phyloP scores from a whole-genome alignment of 2,113 vertebrate genomes.

The Lepidothrix coronata region DNA sequence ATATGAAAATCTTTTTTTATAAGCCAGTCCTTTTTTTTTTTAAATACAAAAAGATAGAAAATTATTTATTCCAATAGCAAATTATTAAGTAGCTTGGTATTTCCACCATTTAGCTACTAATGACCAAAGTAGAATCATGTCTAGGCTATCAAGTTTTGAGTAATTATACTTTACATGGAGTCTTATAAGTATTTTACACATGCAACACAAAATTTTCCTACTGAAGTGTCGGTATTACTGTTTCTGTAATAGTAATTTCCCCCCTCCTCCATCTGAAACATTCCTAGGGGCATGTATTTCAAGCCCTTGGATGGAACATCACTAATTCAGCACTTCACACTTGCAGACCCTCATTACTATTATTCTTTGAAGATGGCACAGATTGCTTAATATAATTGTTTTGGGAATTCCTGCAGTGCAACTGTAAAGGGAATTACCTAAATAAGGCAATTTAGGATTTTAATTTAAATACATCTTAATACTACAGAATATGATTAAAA shows the following conservation, averaged over 20 bases:
- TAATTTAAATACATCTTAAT: slow-evolving; percentile 5
- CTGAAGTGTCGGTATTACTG: not conserved
- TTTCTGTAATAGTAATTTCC: not conserved
- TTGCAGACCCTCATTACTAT: not conserved
- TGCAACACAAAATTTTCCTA: not conserved
- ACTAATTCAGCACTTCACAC: not conserved
- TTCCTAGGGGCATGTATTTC: not conserved
- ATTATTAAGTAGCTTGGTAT: not conserved
- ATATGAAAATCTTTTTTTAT: not conserved
- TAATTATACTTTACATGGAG: not conserved
- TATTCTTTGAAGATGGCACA: not conserved
- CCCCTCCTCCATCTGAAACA: not conserved
- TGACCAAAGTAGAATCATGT: not conserved
- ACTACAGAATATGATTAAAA: not conserved
- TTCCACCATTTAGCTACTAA: not conserved
- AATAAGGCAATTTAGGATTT: slow-evolving; percentile 15
- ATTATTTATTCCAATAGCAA: not conserved
- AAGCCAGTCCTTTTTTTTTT: not conserved
- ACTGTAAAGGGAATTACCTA: slow-evolving; percentile 5
- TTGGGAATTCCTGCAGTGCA: not conserved
- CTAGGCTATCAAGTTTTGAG: not conserved
- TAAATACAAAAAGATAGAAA: not conserved
- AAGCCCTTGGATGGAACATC: not conserved
- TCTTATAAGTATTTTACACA: not conserved
- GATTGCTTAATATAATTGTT: not conserved